phyloP scores from a whole-genome alignment of 2,797 vertebrate genomes.

The Telmatherina bonti region DNA sequence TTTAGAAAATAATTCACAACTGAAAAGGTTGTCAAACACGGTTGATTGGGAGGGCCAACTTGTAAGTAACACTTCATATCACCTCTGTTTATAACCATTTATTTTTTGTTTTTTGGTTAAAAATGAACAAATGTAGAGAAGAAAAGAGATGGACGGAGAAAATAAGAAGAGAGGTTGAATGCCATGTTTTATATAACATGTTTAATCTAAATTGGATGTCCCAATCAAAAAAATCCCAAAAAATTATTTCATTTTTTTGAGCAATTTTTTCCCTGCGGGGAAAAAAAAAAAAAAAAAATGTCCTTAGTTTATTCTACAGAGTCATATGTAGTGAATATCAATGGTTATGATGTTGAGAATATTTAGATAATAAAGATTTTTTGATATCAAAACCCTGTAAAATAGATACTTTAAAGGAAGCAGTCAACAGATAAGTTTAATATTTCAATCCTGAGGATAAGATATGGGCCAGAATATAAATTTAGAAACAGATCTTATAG shows the following conservation, averaged over 20 bases:
- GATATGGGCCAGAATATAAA: neutral
- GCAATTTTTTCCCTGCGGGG: no score
- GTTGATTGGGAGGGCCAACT: no score
- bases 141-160: neutral
- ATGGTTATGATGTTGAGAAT: neutral
- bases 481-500: neutral
- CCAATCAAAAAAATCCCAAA: neutral
- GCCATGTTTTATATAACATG: no score
- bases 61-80: neutral
- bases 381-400: neutral
- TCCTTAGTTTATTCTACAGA: neutral
- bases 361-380: neutral
- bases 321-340: neutral
- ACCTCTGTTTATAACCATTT: neutral
- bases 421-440: neutral
- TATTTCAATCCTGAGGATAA: neutral
- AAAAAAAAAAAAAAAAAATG: neutral
- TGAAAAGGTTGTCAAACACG: no score
- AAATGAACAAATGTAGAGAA: neutral
- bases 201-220: neutral
- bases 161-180: no score
- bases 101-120: neutral
- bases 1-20: neutral
- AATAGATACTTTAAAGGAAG: no score
- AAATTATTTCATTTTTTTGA: neutral